Evolutionary conservation across 2,888 invertebrate species (phyloP), one percentile per base, ranked within the genome.

Genomic region (Mayetiola destructor): DNA sequence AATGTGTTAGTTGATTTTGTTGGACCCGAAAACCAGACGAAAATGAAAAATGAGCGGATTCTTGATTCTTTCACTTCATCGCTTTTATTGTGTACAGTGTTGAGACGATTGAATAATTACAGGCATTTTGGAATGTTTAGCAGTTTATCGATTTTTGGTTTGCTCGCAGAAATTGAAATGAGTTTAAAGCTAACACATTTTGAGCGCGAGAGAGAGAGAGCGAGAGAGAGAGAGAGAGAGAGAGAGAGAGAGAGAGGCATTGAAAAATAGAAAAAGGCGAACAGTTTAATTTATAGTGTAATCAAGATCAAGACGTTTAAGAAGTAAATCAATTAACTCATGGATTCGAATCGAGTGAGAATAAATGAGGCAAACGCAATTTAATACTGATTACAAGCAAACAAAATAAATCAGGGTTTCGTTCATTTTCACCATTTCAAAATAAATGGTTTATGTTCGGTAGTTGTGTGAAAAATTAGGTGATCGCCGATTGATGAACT

Each of bases 391-490:
- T 27, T 48, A 27, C 48, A 27, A 23, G 48, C 27, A 48, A 48
- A 48, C 48, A 48, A 5, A 48, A 48, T 48, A 48, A 48, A 48
- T 48, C 48, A 48, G 27, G 48, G 23, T 12, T 48, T 12, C 21
- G 23, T 48, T 39, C 10, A 20, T 18, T 48, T n/a, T n/a, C 48
- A n/a, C 23, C 23, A 42, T 42, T 23, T 12, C n/a, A n/a, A n/a
- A n/a, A 21, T 27, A 20, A 48, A 48, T 48, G 48, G 48, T 48
- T 48, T 48, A 48, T 27, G 27, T 48, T 48, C 3, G 27, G 48
- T 48, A 48, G n/a, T 23, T 48, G n/a, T n/a, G 27, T 48, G 48
- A 48, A 48, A 48, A 48, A 48, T 48, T 48, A 27, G 48, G 48
- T 48, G 48, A 48, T 48, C 23, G 27, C 2, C 27, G 48, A 48